Evolutionary conservation across 2,113 vertebrate genomes (phyloP).

Genomic region (Athene cunicularia): DNA sequence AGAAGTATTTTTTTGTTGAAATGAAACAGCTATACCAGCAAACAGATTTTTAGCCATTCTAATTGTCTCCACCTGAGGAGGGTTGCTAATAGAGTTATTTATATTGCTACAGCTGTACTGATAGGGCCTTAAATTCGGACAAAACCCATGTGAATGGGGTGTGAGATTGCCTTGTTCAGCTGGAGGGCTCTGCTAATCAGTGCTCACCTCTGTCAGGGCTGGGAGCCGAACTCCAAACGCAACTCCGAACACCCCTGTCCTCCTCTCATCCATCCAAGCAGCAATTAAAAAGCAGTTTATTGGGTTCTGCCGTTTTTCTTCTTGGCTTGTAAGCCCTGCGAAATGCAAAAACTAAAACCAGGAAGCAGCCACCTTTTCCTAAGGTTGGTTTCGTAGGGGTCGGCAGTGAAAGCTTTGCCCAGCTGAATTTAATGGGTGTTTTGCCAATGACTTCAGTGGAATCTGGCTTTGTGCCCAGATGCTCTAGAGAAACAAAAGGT

Average conservation of each 20-base stretch:
- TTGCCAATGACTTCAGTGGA: neutral
- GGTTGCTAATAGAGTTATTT: neutral
- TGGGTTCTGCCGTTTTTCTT: neutral
- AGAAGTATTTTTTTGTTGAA: neutral
- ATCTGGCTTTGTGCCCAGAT: neutral
- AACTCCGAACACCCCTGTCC: neutral
- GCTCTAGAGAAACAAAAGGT: neutral
- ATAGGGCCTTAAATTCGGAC: neutral
- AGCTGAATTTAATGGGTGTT: neutral
- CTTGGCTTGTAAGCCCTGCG: neutral
- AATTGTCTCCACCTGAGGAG: neutral
- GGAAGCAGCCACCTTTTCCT: neutral
- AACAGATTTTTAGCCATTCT: neutral
- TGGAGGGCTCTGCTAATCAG: neutral
- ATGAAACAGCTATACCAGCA: neutral
- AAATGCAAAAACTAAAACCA: neutral
- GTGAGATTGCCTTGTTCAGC: neutral
- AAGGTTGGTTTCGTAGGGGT: neutral
- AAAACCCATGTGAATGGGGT: neutral
- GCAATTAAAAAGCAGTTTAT: neutral
- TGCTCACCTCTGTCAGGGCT: accelerated
- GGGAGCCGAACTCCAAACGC: neutral
- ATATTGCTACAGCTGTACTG: accelerated
- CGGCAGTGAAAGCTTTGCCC: neutral
- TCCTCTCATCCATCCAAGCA: neutral